phyloP scores from a whole-genome alignment of 1,140 invertebrate genomes.

The Oscheius sp. region DNA sequence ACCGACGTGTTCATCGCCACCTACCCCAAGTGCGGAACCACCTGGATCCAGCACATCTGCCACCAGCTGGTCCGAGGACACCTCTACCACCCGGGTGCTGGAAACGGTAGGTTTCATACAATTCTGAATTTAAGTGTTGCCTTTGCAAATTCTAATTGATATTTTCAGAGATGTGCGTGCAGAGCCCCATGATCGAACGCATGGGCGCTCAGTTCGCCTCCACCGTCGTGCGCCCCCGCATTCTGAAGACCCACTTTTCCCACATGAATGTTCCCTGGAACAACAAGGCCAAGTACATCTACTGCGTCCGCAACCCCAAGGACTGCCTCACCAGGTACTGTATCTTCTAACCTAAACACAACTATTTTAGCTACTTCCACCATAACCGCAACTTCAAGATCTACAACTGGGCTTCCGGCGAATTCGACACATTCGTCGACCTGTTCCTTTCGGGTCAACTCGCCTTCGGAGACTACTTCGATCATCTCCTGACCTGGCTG shows the following conservation, averaged over 20 bases:
- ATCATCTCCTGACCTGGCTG: constrained; percentile 61
- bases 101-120: constrained; percentile 52
- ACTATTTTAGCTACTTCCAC: constrained; percentile 48
- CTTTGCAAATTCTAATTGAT: constrained; percentile 16
- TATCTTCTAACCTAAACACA: too few relatives aligned
- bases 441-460: constrained; percentile 58
- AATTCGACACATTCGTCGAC: constrained; percentile 61
- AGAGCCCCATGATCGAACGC: constrained; percentile 58
- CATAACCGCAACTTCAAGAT: constrained; percentile 60
- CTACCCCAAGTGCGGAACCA: constrained; percentile 58
- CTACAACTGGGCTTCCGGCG: constrained; percentile 51
- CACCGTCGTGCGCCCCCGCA: constrained; percentile 47
- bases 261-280: constrained; percentile 53
- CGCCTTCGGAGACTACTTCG: constrained; percentile 62
- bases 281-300: constrained; percentile 55
- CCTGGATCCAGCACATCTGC: constrained; percentile 62
- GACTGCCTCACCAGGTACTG: constrained; percentile 48
- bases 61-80: constrained; percentile 48
- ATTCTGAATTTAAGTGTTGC: background rate
- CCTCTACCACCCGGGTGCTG: constrained; percentile 49
- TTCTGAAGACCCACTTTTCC: constrained; percentile 58
- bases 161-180: constrained; percentile 55
- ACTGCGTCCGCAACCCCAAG: constrained; percentile 51
- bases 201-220: constrained; percentile 55
- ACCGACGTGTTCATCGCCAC: constrained; percentile 59